Evolutionary conservation across 2,797 vertebrate genomes (phyloP).

Genomic region (Acanthornis magna): DNA sequence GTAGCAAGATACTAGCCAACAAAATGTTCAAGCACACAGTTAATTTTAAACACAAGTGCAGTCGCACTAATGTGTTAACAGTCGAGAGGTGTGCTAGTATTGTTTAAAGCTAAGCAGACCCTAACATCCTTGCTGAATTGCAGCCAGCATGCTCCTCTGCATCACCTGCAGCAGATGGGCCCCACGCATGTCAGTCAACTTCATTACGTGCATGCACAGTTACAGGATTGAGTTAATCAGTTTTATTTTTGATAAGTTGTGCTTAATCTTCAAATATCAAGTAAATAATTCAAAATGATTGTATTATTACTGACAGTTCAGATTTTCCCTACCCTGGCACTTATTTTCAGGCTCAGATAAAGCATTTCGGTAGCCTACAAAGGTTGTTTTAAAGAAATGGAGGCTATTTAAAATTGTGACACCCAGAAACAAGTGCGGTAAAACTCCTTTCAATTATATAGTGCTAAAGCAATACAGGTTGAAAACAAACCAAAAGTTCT

Average conservation of each 20-base stretch:
- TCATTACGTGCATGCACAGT: background rate
- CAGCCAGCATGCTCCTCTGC: background rate
- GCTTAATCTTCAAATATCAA: background rate
- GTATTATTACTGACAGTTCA: background rate
- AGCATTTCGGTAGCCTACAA: background rate
- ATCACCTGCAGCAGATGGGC: background rate
- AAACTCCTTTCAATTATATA: background rate
- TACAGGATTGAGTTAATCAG: background rate
- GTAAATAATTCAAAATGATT: background rate
- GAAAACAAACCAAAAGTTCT: background rate
- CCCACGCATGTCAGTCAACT: background rate
- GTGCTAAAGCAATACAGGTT: background rate
- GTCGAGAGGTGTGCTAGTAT: background rate
- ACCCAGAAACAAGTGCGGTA: background rate
- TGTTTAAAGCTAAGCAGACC: background rate
- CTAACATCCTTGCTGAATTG: background rate
- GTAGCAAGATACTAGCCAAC: rapidly evolving
- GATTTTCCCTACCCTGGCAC: background rate
- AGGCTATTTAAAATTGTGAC: background rate
- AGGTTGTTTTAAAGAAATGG: background rate
- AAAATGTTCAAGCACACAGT: background rate
- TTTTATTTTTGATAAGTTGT: background rate
- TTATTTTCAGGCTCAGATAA: background rate
- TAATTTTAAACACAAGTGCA: background rate
- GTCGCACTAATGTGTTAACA: background rate